These are phyloP conservation scores for Lymantria monacha DNA, from an alignment of 2,888 invertebrate genomes.

Conservation along the genomic window DNA sequence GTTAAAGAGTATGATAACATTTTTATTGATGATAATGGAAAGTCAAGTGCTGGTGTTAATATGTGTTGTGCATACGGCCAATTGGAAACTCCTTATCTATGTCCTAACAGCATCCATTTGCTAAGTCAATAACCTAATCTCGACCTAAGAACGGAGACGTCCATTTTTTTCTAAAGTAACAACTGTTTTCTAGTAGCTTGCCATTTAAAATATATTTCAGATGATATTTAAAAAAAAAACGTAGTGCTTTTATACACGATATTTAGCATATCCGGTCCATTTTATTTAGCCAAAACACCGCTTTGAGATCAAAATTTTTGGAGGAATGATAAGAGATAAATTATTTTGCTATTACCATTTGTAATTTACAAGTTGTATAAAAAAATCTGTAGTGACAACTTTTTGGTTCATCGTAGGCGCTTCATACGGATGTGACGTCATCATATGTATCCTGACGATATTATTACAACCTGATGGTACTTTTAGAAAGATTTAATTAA, in stretches of 20 bases:
- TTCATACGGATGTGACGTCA: constrained; percentile 59
- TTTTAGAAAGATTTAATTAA: constrained; percentile 59
- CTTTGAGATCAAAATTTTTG: constrained; percentile 70
- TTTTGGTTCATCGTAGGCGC: constrained; percentile 56
- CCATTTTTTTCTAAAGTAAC: constrained; percentile 78
- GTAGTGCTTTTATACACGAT: constrained; percentile 80
- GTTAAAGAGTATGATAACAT: constrained; percentile 64
- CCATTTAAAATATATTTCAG: constrained; percentile 79
- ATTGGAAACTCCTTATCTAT: constrained; percentile 36
- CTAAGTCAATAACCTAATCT: constrained; percentile 71
- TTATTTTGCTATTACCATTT: constrained; percentile 77
- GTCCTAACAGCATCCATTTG: constrained; percentile 69
- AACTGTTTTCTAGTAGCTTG: constrained; percentile 74
- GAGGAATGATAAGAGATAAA: constrained; percentile 34
- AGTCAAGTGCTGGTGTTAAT: constrained; percentile 41
- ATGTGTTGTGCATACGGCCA: constrained; percentile 35
- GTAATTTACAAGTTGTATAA: constrained; percentile 54
- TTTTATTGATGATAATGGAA: constrained; percentile 47
- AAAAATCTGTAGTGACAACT: constrained; percentile 47
- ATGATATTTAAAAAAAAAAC: constrained; percentile 68
- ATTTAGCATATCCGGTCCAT: constrained; percentile 80
- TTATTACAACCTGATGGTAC: constrained; percentile 49
- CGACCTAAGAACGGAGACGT: constrained; percentile 81
- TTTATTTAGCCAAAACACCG: constrained; percentile 80
- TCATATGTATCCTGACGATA: constrained; percentile 40